Conservation (phyloP, 2,797 vertebrate genomes). For the Bovichtus diacanthus region DNA sequence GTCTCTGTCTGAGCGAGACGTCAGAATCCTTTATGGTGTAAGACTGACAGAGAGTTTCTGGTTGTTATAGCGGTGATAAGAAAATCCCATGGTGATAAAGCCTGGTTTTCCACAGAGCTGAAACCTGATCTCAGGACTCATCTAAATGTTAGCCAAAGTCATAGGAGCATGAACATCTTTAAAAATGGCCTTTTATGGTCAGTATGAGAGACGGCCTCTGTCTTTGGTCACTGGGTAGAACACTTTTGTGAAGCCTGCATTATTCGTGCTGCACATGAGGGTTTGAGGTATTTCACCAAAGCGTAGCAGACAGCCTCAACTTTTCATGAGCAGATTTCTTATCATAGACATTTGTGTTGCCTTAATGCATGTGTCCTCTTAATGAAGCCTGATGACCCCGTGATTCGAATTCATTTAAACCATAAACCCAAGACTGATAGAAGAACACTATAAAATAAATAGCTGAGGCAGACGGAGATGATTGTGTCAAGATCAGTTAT, state of each 20-base stretch:
- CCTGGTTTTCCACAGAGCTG: slow-evolving; percentile 30
- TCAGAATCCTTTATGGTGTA: slow-evolving; percentile 29
- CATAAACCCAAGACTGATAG: slow-evolving; percentile 2
- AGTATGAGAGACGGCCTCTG: slow-evolving; percentile 42
- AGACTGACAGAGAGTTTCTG: slow-evolving; percentile 25
- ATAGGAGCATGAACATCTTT: slow-evolving; percentile 47
- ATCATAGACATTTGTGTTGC: slow-evolving; percentile 27
- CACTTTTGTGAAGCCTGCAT: slow-evolving; percentile 46
- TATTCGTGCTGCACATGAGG: slow-evolving; percentile 39
- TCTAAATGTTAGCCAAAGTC: slow-evolving; percentile 61
- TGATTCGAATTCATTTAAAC: slow-evolving; percentile 17
- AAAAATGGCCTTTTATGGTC: slow-evolving; percentile 81
- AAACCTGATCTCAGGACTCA: slow-evolving; percentile 56
- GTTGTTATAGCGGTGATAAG: slow-evolving; percentile 27
- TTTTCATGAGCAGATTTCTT: slow-evolving; percentile 33
- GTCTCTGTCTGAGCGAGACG: slow-evolving; percentile 9
- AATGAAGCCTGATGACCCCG: slow-evolving; percentile 32
- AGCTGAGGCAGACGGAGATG: neutral
- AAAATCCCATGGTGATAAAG: slow-evolving; percentile 34
- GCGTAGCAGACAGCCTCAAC: slow-evolving; percentile 16
- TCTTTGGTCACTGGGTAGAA: slow-evolving; percentile 49
- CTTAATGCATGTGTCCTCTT: slow-evolving; percentile 18
- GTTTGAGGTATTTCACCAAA: slow-evolving; percentile 63
- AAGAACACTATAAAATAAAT: neutral
- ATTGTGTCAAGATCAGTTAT: neutral